Conservation (phyloP, 2,797 vertebrate genomes). For the Halcyon badia region DNA sequence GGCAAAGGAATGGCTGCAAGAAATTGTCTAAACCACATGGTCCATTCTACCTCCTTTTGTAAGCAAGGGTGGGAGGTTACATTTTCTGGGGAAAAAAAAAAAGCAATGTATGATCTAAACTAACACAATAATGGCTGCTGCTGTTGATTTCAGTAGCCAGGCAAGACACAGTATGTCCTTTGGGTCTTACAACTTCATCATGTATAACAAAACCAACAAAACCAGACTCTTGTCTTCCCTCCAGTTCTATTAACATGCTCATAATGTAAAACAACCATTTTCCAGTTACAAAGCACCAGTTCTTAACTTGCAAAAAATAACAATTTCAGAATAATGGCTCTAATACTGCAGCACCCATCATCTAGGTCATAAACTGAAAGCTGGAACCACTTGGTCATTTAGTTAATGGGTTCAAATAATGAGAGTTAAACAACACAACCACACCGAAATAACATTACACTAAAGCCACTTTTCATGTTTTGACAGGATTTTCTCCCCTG, state of each 20-base stretch:
- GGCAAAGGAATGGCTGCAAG: neutral
- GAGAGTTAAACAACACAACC: constrained; percentile 11
- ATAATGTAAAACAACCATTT: neutral
- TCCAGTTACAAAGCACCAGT: neutral
- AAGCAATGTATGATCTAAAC: neutral
- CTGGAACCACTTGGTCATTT: constrained; percentile 7
- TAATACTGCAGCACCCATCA: constrained; percentile 34
- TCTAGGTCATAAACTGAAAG: neutral
- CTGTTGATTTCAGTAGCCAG: neutral
- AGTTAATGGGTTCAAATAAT: constrained; percentile 33
- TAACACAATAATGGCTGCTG: neutral
- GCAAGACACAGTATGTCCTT: neutral
- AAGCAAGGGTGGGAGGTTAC: neutral
- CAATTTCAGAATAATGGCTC: constrained; percentile 38
- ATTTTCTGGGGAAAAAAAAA: neutral
- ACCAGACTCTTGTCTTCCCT: neutral
- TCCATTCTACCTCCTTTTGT: neutral
- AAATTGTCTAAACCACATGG: neutral
- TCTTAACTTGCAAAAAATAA: constrained; percentile 49
- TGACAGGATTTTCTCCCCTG: neutral
- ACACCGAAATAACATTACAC: constrained; percentile 21
- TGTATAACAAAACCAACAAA: neutral
- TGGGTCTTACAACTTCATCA: neutral
- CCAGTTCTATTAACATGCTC: neutral
- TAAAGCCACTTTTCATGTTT: constrained; percentile 42